Evolutionary conservation across 2,888 invertebrate species (phyloP).

Genomic region (Margaritifera margaritifera): DNA sequence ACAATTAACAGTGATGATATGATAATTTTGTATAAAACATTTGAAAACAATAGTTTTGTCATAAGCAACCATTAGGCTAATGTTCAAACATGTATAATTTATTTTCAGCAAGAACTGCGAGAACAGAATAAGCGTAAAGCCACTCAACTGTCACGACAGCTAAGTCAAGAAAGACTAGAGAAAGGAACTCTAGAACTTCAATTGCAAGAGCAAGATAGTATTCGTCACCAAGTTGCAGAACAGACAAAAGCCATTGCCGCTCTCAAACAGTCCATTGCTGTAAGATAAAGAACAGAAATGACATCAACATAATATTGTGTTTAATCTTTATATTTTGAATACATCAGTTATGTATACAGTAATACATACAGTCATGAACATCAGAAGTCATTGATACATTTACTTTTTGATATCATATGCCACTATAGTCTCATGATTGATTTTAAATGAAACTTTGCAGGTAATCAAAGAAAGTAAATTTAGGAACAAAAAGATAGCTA

Average conservation of each 20-base stretch:
- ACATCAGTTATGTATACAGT: too few relatives aligned
- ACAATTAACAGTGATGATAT: too few relatives aligned
- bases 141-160: conserved; percentile 48
- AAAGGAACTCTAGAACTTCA: conserved; percentile 44
- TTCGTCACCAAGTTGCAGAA: conserved; percentile 51
- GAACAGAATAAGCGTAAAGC: conserved; percentile 52
- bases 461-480: too few relatives aligned
- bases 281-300: conserved; percentile 29
- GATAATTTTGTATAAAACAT: too few relatives aligned
- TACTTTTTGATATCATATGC: too few relatives aligned
- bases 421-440: too few relatives aligned
- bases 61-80: too few relatives aligned
- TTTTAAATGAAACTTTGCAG: too few relatives aligned
- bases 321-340: not conserved
- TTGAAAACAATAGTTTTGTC: too few relatives aligned
- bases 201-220: conserved; percentile 41
- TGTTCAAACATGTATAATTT: not conserved
- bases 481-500: too few relatives aligned
- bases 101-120: conserved; percentile 50
- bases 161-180: conserved; percentile 51
- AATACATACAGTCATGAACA: too few relatives aligned
- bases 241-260: conserved; percentile 53
- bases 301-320: not conserved
- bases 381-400: too few relatives aligned
- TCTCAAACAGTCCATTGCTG: conserved; percentile 56